Evolutionary conservation across 1,140 invertebrate species (phyloP).

Genomic region (Cardiocondyla obscurior): DNA sequence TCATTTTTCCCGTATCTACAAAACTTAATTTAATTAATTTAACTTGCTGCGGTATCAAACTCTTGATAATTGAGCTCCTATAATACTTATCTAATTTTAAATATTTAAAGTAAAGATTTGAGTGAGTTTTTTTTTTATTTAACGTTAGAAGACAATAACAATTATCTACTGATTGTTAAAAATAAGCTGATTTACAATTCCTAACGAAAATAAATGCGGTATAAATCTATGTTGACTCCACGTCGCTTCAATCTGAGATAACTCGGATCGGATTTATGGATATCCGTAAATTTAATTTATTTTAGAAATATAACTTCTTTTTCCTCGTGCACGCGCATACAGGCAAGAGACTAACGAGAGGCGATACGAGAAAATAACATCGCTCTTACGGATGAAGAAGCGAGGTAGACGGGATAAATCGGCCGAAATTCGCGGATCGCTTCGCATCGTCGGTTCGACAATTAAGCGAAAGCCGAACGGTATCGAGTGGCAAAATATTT

Average conservation of each 20-base stretch:
- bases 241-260: background rate
- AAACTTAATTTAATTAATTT: background rate
- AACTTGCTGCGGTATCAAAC: background rate
- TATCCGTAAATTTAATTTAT: constrained; percentile 1
- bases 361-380: constrained; percentile 26
- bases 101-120: background rate
- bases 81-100: background rate
- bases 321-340: no score
- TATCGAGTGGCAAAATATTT: constrained; percentile 73
- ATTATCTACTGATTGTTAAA: background rate
- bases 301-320: background rate
- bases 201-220: background rate
- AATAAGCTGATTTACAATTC: background rate
- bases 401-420: constrained; percentile 50
- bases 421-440: constrained; percentile 49
- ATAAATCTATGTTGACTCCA: background rate
- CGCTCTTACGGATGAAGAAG: constrained; percentile 41
- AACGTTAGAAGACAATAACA: background rate
- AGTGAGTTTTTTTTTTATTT: background rate
- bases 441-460: constrained; percentile 39
- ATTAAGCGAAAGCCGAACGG: constrained; percentile 65
- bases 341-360: background rate
- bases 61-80: background rate
- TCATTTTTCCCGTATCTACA: no score
- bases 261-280: background rate